Percentiles rank a stretch among this genome's conserved stretches.
Evolutionary conservation across 2,888 invertebrate genomes (phyloP).

Genomic region (Oeneis ivallda): DNA sequence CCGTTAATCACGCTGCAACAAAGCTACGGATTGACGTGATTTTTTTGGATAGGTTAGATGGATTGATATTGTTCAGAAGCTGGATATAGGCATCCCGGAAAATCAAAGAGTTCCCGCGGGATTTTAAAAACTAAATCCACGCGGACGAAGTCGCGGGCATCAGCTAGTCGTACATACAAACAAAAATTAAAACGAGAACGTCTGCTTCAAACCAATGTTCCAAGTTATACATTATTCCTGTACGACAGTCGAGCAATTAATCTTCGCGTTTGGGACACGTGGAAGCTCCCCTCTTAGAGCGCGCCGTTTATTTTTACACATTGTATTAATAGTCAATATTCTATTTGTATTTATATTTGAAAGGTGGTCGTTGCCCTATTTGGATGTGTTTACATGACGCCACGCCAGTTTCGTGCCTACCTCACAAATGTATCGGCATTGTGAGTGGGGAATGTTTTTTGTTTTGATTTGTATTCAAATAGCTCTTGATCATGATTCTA

Average conservation of each 20-base stretch:
- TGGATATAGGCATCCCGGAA: too few relatives aligned
- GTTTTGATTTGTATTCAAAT: slow-evolving; percentile 6
- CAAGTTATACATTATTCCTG: slow-evolving; percentile 39
- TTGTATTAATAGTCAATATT: slow-evolving; percentile 68
- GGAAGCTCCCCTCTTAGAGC: slow-evolving; percentile 58
- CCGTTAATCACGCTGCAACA: too few relatives aligned
- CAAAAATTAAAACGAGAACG: not conserved
- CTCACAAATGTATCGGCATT: slow-evolving; percentile 8
- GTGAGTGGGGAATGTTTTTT: slow-evolving; percentile 2
- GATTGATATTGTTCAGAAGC: too few relatives aligned
- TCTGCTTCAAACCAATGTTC: slow-evolving; percentile 36
- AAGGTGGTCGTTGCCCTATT: slow-evolving; percentile 78
- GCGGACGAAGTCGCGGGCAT: too few relatives aligned
- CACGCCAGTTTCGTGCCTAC: slow-evolving; percentile 50
- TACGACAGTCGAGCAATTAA: slow-evolving; percentile 54
- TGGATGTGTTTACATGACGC: slow-evolving; percentile 76
- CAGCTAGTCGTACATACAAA: not conserved
- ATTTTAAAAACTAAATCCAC: too few relatives aligned
- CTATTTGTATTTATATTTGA: slow-evolving; percentile 67
- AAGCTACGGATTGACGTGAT: too few relatives aligned
- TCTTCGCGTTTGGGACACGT: slow-evolving; percentile 63
- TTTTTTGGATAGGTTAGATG: too few relatives aligned
- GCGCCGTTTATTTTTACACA: slow-evolving; percentile 65
- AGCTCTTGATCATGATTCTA: not conserved
- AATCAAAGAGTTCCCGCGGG: too few relatives aligned